phyloP scores from a whole-genome alignment of 2,888 invertebrate species.

The Nineta flava region DNA sequence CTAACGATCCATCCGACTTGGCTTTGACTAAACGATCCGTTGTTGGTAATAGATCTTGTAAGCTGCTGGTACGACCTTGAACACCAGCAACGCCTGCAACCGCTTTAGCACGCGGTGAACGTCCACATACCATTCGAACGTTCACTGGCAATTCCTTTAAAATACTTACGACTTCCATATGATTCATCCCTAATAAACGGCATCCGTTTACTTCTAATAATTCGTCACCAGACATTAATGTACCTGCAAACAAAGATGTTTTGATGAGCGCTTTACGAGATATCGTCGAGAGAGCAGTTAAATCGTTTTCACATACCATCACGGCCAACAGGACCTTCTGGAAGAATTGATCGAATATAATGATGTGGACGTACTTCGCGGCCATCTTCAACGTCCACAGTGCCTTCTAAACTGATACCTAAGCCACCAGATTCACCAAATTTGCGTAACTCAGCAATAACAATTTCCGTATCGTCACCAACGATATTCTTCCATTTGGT shows the following conservation, averaged over 20 bases:
- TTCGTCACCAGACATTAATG: conserved; percentile 85
- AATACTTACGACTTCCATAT: conserved; percentile 85
- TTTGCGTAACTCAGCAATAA: conserved; percentile 67
- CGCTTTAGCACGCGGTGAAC: conserved; percentile 26
- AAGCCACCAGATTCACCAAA: conserved; percentile 84
- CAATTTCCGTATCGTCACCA: conserved; percentile 59
- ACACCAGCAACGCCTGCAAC: conserved; percentile 14
- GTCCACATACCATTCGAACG: conserved; percentile 81
- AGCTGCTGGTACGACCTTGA: conserved; percentile 31
- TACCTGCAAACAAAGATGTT: not conserved
- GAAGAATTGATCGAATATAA: conserved; percentile 90
- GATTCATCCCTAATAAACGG: conserved; percentile 77
- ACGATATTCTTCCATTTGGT: conserved; percentile 73
- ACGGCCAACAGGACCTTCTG: conserved; percentile 94
- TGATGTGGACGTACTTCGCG: conserved; percentile 96
- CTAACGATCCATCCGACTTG: conserved; percentile 80
- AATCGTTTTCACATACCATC: conserved; percentile 41
- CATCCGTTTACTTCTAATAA: conserved; percentile 87
- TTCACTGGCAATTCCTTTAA: conserved; percentile 80
- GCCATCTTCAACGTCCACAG: conserved; percentile 94
- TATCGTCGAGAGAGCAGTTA: no score
- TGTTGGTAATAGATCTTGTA: conserved; percentile 46
- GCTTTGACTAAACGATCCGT: conserved; percentile 69
- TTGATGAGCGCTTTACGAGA: no score
- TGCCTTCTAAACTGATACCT: conserved; percentile 94